Evolutionary conservation across 2,888 invertebrate species (phyloP).

Genomic region (Tinea semifulvella): DNA sequence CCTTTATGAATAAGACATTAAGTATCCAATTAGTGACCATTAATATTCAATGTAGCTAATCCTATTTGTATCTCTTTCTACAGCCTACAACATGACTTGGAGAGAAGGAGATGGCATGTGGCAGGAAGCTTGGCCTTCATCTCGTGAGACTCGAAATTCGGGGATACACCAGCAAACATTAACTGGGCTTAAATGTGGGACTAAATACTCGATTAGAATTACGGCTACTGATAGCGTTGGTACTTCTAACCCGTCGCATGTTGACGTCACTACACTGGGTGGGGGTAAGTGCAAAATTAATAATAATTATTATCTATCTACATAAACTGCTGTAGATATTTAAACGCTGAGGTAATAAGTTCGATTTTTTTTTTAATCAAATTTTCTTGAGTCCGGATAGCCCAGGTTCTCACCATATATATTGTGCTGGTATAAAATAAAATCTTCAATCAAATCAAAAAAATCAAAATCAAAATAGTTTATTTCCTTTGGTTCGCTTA

Average conservation of each 20-base stretch:
- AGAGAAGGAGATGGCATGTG: constrained; percentile 52
- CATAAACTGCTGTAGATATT: too few relatives aligned
- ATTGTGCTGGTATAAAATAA: too few relatives aligned
- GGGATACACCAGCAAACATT: constrained; percentile 70
- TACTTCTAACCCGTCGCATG: constrained; percentile 73
- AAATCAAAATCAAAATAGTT: too few relatives aligned
- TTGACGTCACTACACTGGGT: constrained; percentile 68
- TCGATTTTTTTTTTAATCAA: too few relatives aligned
- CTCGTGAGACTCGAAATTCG: constrained; percentile 63
- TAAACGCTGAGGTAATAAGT: too few relatives aligned
- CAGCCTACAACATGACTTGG: constrained; percentile 63
- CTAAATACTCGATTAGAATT: constrained; percentile 80
- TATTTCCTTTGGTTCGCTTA: too few relatives aligned
- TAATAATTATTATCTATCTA: too few relatives aligned
- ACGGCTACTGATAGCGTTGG: constrained; percentile 85
- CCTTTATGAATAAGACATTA: constrained; percentile 5
- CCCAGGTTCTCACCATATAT: too few relatives aligned
- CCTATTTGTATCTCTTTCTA: background rate
- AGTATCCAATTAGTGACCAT: constrained; percentile 3
- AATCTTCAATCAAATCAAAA: too few relatives aligned
- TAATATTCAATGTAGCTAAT: constrained; percentile 8
- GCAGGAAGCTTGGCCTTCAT: constrained; percentile 71
- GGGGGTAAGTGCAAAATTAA: constrained; percentile 44
- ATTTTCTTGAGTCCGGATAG: too few relatives aligned
- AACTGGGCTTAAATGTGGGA: constrained; percentile 83